Evolutionary conservation across 2,113 vertebrate species (phyloP).

Genomic region (Atlantisia rogersi): DNA sequence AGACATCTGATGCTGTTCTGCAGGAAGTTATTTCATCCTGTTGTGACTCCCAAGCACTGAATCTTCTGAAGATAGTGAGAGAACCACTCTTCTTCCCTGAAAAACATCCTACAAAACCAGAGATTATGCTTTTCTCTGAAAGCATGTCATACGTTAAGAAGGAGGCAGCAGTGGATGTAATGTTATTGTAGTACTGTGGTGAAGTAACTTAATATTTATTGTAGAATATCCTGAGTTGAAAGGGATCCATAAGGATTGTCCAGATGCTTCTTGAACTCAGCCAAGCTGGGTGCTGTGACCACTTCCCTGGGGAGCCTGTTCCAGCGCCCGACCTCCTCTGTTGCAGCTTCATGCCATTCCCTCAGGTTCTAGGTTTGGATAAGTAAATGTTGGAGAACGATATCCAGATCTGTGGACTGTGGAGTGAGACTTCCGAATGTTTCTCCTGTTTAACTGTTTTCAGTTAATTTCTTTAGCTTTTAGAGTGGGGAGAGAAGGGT

Average conservation of each 20-base stretch:
- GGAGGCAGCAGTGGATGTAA: background rate
- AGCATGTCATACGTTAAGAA: background rate
- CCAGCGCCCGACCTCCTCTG: no score
- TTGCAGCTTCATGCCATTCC: no score
- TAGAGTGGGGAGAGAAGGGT: background rate
- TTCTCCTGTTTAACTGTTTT: background rate
- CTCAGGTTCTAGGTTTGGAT: background rate
- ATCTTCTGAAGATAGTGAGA: background rate
- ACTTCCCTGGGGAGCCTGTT: no score
- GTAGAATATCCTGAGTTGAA: no score
- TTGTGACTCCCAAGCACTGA: background rate
- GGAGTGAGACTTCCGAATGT: background rate
- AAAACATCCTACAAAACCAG: background rate
- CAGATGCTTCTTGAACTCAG: no score
- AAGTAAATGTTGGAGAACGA: background rate
- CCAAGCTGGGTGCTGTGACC: no score
- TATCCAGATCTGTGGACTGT: background rate
- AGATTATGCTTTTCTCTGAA: background rate
- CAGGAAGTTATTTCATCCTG: background rate
- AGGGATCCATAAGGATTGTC: no score
- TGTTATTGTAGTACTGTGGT: accelerated
- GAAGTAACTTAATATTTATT: background rate
- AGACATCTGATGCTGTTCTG: background rate
- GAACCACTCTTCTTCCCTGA: background rate
- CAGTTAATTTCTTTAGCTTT: background rate